Evolutionary conservation across 2,113 vertebrate genomes (phyloP).

Genomic region (Pachycephala philippinensis): DNA sequence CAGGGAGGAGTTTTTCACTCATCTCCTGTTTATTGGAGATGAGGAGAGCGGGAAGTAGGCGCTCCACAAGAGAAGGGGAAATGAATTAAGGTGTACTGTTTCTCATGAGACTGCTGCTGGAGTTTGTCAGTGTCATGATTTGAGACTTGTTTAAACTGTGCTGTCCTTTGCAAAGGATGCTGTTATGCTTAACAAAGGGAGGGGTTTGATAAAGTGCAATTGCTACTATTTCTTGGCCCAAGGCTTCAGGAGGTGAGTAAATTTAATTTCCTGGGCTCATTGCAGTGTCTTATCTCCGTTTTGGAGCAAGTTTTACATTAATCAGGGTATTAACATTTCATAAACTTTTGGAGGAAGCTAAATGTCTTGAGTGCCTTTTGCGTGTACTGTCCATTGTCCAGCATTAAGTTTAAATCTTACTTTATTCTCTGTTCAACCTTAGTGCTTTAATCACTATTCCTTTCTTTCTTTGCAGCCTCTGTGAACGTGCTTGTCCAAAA

Average conservation of each 20-base stretch:
- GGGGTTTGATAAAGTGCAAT: not conserved
- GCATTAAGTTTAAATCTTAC: not conserved
- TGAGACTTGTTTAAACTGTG: slow-evolving; percentile 20
- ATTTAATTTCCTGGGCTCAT: not conserved
- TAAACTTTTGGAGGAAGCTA: slow-evolving; percentile 10
- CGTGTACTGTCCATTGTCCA: not conserved
- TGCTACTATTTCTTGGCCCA: not conserved
- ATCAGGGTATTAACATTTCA: not conserved
- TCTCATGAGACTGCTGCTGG: slow-evolving; percentile 14
- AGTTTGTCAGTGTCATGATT: not conserved
- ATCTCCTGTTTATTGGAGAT: slow-evolving; percentile 22
- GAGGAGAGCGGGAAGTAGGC: not conserved
- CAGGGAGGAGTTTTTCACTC: not conserved
- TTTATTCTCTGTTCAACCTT: not conserved
- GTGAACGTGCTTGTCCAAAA: slow-evolving; percentile 97
- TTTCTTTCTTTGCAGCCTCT: slow-evolving; percentile 76
- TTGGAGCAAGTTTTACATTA: slow-evolving; percentile 16
- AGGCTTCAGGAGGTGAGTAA: slow-evolving; percentile 2
- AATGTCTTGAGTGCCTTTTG: not conserved
- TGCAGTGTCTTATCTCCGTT: not conserved
- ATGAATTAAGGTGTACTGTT: slow-evolving; percentile 14
- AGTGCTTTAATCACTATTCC: not conserved
- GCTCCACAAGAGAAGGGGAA: not conserved
- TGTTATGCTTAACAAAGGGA: not conserved
- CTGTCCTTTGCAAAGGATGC: slow-evolving; percentile 1